phyloP scores from a whole-genome alignment of 1,140 invertebrate species.

The Zaprionus capensis region DNA sequence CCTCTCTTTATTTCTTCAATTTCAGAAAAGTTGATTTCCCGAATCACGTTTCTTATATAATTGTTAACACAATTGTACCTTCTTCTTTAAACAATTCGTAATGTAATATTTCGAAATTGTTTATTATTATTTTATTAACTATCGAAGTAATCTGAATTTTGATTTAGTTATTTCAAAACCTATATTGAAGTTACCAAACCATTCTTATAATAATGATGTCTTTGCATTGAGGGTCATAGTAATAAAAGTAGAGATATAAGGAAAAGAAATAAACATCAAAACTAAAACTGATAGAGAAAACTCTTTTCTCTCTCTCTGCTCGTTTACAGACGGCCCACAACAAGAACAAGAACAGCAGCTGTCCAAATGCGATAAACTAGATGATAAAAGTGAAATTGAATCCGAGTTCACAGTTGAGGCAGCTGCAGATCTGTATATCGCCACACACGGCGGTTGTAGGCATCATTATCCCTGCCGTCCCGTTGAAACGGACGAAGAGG shows the following conservation, averaged over 20 bases:
- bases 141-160: too few species aligned
- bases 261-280: slow-evolving; percentile 21
- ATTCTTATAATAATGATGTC: too few species aligned
- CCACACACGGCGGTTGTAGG: slow-evolving; percentile 74
- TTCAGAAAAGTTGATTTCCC: too few species aligned
- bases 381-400: slow-evolving; percentile 46
- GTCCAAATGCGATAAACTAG: slow-evolving; percentile 45
- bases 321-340: slow-evolving; percentile 67
- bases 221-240: background rate
- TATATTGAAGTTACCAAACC: too few species aligned
- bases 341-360: slow-evolving; percentile 44
- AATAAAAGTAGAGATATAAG: slow-evolving; percentile 16
- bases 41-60: too few species aligned
- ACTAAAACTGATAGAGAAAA: slow-evolving; percentile 67
- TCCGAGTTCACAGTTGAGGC: slow-evolving; percentile 48
- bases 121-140: too few species aligned
- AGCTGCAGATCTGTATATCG: slow-evolving; percentile 67
- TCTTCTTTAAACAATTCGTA: too few species aligned
- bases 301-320: slow-evolving; percentile 57
- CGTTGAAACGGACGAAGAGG: slow-evolving; percentile 53
- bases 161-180: too few species aligned
- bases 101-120: too few species aligned
- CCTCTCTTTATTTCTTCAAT: too few species aligned
- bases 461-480: slow-evolving; percentile 54
- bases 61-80: too few species aligned